Evolutionary conservation across 2,797 vertebrate species (phyloP), one percentile per base, ranked within the genome.

Genomic region (Molothrus aeneus): DNA sequence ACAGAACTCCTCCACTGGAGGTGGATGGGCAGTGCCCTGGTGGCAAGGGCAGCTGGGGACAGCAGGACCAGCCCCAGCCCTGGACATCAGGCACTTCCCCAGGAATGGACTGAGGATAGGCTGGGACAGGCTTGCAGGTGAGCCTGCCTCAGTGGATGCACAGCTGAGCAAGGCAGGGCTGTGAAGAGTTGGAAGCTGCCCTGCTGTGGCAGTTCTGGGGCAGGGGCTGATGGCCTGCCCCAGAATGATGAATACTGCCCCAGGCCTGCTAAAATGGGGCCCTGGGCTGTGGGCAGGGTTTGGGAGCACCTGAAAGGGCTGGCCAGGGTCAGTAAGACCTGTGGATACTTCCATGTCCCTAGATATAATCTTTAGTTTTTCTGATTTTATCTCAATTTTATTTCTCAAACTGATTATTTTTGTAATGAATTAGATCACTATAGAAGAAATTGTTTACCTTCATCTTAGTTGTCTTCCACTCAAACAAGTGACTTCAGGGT

Each of bases 51-150:
- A 71, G 17, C 28, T 42, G 61, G 8, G 25, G 13, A 1, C 17
- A 40, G 11, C 38, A 48, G 47, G 17, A 32, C 9, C 47, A 70
- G 16, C 13, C 38, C 15, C 24, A 56, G 36, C 25, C 51, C 31
- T 7, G 13, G 42, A 9, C 22, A 19, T 0, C 1, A 4, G 17
- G 9, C 36, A 63, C 3, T 6, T 60, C 8, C 43, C 17, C 45
- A 57, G 26, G 17, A 29, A 61, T 3, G 4, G 18, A 2, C n/a
- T 32, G 47, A 65, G 19, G n/a, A 57, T 6, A 34, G 42, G 12
- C n/a, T 48, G 40, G 50, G 19, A 59, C 7, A 10, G 31, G n/a
- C 21, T 34, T 38, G 9, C 0, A 0, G 7, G 10, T 26, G 20
- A 64, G 38, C 4, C 80, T 3, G 1, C 11, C 31, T 40, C 32